Evolutionary conservation across 2,113 vertebrate species (phyloP).

Genomic region (Opisthocomus hoazin): DNA sequence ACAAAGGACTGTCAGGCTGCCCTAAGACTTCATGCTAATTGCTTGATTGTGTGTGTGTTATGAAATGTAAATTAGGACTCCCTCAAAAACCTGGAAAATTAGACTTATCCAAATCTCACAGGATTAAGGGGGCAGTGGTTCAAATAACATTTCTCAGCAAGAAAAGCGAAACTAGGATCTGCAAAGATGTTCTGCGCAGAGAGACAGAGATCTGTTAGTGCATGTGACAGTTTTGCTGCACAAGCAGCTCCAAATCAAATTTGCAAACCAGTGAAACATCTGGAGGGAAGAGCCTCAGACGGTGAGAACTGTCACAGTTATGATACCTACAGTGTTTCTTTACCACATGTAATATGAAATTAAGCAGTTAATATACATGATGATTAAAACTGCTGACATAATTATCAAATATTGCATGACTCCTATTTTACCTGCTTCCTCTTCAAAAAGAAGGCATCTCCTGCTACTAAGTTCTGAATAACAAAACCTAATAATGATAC

Average conservation of each 20-base stretch:
- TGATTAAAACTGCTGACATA: neutral
- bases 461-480: neutral
- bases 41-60: neutral
- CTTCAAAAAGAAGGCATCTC: neutral
- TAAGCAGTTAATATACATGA: neutral
- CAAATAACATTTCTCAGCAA: neutral
- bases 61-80: conserved; percentile 25
- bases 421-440: neutral
- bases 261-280: neutral
- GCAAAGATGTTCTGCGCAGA: neutral
- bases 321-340: neutral
- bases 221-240: neutral
- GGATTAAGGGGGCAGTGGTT: neutral
- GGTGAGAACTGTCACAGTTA: neutral
- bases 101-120: neutral
- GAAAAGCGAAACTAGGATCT: neutral
- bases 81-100: neutral
- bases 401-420: neutral
- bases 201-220: neutral
- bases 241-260: neutral
- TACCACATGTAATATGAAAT: neutral
- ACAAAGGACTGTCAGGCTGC: conserved; percentile 29
- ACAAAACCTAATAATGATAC: neutral
- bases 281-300: conserved; percentile 8
- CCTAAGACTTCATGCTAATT: conserved; percentile 3